phyloP scores from a whole-genome alignment of 2,888 invertebrate species.

The Crossocerus cetratus region DNA sequence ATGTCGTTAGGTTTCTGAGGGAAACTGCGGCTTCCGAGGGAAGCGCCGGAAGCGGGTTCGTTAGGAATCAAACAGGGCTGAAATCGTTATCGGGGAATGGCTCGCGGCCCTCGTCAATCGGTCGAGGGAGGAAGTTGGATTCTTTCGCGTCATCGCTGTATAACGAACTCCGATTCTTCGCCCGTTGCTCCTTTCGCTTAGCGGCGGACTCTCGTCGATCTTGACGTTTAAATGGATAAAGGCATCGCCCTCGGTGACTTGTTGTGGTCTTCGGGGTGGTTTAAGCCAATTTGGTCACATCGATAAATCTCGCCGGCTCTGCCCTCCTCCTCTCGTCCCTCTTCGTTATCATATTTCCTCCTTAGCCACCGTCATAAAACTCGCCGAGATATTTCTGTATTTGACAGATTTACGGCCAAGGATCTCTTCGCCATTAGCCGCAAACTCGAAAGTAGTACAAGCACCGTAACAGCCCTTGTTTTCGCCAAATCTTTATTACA shows the following conservation, averaged over 20 bases:
- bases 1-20: not conserved
- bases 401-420: not conserved
- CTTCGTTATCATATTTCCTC: conserved; percentile 2
- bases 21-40: conserved; percentile 42
- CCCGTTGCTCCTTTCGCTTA: conserved; percentile 6
- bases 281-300: conserved; percentile 64
- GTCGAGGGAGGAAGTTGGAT: conserved; percentile 24
- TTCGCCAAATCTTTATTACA: too few relatives aligned
- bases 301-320: conserved; percentile 43
- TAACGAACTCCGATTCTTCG: conserved; percentile 27
- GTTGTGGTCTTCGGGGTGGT: conserved; percentile 52
- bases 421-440: too few relatives aligned
- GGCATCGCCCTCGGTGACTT: conserved; percentile 45
- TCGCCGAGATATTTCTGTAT: not conserved
- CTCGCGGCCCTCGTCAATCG: conserved; percentile 10
- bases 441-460: too few relatives aligned
- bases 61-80: not conserved
- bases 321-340: conserved; percentile 1
- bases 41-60: not conserved
- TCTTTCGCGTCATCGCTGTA: conserved; percentile 29
- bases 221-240: conserved; percentile 61
- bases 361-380: not conserved
- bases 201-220: conserved; percentile 12
- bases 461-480: too few relatives aligned
- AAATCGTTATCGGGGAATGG: conserved; percentile 3